phyloP scores from a whole-genome alignment of 1,140 invertebrate genomes.

The Grapholita molesta region DNA sequence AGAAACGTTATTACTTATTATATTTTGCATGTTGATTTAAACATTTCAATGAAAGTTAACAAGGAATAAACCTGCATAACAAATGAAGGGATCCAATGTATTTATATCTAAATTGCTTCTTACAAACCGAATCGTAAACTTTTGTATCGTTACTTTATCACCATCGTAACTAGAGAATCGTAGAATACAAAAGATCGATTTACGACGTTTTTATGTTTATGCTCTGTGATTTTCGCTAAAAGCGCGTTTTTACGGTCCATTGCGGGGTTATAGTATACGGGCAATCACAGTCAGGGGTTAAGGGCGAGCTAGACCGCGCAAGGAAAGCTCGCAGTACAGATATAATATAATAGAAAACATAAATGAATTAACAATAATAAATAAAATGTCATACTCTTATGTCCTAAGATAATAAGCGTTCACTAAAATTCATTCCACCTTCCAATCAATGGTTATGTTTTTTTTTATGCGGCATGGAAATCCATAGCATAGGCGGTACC shows the following conservation, averaged over 20 bases:
- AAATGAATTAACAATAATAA: too few relatives aligned
- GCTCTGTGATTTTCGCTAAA: background rate
- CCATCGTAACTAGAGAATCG: slow-evolving; percentile 3
- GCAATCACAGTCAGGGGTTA: background rate
- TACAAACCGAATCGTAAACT: background rate
- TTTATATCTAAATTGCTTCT: background rate
- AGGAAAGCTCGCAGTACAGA: background rate
- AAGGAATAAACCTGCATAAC: background rate
- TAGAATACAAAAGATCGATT: slow-evolving; percentile 9
- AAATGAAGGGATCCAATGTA: background rate
- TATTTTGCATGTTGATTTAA: background rate
- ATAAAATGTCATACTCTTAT: too few relatives aligned
- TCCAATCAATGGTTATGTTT: too few relatives aligned
- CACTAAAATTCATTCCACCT: too few relatives aligned
- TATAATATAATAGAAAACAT: too few relatives aligned
- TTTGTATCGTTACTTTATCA: slow-evolving; percentile 3
- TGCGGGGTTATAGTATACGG: background rate
- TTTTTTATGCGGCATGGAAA: too few relatives aligned
- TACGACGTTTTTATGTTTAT: slow-evolving; percentile 6
- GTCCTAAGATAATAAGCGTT: too few relatives aligned
- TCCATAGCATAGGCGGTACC: too few relatives aligned
- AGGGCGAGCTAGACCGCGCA: background rate
- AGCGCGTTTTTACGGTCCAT: background rate
- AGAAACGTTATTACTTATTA: background rate
- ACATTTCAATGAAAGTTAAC: background rate